A percentile compares a stretch with the other conserved stretches of the same genome.
These are phyloP conservation scores for Tetanocera ferruginea DNA, from an alignment of 2,888 invertebrate genomes.

Conservation along the genomic window DNA sequence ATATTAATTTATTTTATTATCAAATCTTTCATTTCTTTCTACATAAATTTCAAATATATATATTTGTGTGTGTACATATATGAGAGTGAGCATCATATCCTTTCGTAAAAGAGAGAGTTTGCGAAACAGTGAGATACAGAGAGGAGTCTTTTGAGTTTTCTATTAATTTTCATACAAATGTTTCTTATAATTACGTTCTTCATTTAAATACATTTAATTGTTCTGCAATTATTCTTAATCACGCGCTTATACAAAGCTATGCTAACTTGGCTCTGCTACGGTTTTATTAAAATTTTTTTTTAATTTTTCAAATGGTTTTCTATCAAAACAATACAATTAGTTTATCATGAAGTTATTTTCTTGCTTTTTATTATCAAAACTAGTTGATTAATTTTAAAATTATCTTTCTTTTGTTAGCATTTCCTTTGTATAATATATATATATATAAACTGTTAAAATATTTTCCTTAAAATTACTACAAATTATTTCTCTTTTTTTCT, in stretches of 20 bases:
- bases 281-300: background rate
- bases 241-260: constrained; percentile 11
- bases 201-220: constrained; percentile 14
- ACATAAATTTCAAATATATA: constrained; percentile 42
- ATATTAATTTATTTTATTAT: constrained; percentile 41
- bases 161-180: background rate
- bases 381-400: constrained; percentile 14
- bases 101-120: background rate
- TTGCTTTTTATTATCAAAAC: constrained; percentile 5
- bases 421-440: constrained; percentile 32
- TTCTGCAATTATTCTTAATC: constrained; percentile 10
- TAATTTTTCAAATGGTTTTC: background rate
- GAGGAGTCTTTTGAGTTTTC: constrained; percentile 13
- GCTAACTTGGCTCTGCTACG: constrained; percentile 28
- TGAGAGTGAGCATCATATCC: constrained; percentile 26
- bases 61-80: constrained; percentile 39
- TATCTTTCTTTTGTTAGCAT: constrained; percentile 22
- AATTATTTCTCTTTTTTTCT: constrained; percentile 10
- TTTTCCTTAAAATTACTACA: constrained; percentile 43
- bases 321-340: background rate
- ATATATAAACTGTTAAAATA: constrained; percentile 41
- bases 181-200: constrained; percentile 9
- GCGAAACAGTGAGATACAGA: constrained; percentile 8
- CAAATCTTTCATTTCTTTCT: constrained; percentile 41
- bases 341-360: background rate